These are phyloP conservation scores for Gryllus bimaculatus DNA, from an alignment of 1,140 invertebrate genomes.

Conservation along the genomic window DNA sequence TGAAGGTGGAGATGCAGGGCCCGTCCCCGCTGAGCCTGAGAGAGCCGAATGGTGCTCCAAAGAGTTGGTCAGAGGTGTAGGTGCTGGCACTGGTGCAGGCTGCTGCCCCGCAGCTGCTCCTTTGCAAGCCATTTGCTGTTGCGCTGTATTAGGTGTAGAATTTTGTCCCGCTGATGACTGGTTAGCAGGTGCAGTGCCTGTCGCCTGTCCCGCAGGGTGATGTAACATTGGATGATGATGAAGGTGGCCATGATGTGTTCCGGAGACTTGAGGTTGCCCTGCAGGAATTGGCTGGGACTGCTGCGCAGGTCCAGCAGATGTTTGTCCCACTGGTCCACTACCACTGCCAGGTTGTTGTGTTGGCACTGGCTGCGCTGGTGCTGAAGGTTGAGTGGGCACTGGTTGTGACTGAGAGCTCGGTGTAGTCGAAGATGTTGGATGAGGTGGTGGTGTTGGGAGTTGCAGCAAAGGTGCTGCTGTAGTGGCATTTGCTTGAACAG, in stretches of 20 bases:
- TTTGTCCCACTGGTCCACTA: not conserved
- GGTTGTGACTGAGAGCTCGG: conserved; percentile 29
- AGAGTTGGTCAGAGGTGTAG: conserved; percentile 20
- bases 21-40: not conserved
- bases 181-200: not conserved
- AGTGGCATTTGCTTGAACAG: conserved; percentile 25
- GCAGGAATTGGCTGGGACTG: not conserved
- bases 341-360: not conserved
- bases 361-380: not conserved
- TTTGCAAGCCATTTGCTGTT: not conserved
- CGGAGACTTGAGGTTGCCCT: conserved; percentile 31
- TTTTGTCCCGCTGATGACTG: not conserved
- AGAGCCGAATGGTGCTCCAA: conserved; percentile 23
- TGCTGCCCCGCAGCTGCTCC: conserved; percentile 6
- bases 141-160: not conserved
- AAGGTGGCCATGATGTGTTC: conserved; percentile 16
- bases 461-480: conserved; percentile 26
- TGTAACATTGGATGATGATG: not conserved
- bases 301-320: not conserved
- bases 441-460: conserved; percentile 33
- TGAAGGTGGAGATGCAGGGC: conserved; percentile 24
- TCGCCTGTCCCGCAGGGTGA: not conserved
- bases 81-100: conserved; percentile 26
- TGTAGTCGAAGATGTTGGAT: not conserved
- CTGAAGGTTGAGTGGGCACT: not conserved